Percentiles rank a stretch among this genome's conserved stretches.
Conservation (phyloP, 2,888 invertebrate genomes). For the Augiades crinisus region DNA sequence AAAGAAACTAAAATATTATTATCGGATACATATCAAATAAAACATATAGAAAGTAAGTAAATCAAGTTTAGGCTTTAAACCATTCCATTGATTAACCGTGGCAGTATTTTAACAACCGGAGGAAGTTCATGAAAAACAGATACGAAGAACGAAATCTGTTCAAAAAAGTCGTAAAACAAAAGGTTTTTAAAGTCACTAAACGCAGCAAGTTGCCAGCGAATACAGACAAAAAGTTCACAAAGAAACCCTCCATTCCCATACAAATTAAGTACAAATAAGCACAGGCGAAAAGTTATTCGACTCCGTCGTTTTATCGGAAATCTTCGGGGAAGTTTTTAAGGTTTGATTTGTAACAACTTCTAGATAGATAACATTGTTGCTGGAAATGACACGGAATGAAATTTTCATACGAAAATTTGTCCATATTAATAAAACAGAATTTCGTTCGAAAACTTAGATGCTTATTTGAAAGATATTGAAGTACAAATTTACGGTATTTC, state of each 20-base stretch:
- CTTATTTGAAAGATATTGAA: no score
- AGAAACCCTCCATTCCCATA: constrained; percentile 43
- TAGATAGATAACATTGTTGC: constrained; percentile 34
- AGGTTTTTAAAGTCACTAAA: constrained; percentile 18
- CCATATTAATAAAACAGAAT: no score
- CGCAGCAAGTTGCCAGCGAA: constrained; percentile 21
- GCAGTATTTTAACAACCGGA: no score
- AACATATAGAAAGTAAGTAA: no score
- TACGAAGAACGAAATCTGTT: constrained; percentile 13
- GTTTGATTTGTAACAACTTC: constrained; percentile 71
- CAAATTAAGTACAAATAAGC: constrained; percentile 72
- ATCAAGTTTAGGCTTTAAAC: no score
- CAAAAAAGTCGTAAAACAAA: constrained; percentile 21
- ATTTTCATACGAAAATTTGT: neutral
- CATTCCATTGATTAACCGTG: no score
- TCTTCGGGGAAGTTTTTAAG: constrained; percentile 71
- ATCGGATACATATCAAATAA: no score
- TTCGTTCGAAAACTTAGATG: no score
- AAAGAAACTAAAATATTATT: no score
- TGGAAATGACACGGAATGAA: constrained; percentile 38
- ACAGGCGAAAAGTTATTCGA: constrained; percentile 60
- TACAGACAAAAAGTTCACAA: constrained; percentile 35
- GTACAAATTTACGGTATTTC: no score
- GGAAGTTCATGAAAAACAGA: neutral
- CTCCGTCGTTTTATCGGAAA: constrained; percentile 67